Evolutionary conservation across 2,888 invertebrate species (phyloP).

Genomic region (Neoascia interrupta): DNA sequence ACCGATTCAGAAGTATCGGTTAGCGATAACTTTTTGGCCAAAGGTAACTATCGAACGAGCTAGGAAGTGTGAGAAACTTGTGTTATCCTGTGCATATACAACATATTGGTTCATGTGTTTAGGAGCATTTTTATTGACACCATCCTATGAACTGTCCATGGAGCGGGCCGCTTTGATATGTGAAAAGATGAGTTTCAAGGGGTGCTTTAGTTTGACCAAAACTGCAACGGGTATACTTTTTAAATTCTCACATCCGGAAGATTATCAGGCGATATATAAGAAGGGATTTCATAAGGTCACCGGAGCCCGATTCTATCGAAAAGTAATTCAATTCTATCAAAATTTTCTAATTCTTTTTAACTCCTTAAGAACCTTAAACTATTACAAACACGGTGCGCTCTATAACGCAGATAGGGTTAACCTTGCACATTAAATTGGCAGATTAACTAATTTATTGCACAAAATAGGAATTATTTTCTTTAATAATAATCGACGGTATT

Average conservation of each 20-base stretch:
- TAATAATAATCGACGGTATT: too few species aligned
- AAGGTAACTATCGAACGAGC: conserved; percentile 80
- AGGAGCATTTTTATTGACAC: conserved; percentile 90
- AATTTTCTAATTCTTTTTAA: conserved; percentile 10
- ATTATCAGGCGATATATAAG: conserved; percentile 91
- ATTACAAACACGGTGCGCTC: too few species aligned
- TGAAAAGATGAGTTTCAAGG: conserved; percentile 93
- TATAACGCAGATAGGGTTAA: not conserved
- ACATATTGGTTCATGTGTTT: conserved; percentile 69
- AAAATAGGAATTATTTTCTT: too few species aligned
- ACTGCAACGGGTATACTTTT: conserved; percentile 93
- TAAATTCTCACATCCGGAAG: conserved; percentile 92
- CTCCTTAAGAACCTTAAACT: not conserved
- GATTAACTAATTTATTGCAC: conserved; percentile 10
- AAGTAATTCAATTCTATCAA: conserved; percentile 83
- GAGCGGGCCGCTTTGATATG: conserved; percentile 92
- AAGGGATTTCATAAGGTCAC: conserved; percentile 94
- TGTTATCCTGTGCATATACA: conserved; percentile 19
- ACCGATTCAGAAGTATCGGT: conserved; percentile 90
- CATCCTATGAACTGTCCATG: conserved; percentile 91
- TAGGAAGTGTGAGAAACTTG: conserved; percentile 4
- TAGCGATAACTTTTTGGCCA: conserved; percentile 88
- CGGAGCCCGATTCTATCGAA: conserved; percentile 91
- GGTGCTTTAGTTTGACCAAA: conserved; percentile 91
- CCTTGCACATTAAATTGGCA: conserved; percentile 18